Evolutionary conservation across 2,888 invertebrate genomes (phyloP).

Genomic region (Erebia epiphron): DNA sequence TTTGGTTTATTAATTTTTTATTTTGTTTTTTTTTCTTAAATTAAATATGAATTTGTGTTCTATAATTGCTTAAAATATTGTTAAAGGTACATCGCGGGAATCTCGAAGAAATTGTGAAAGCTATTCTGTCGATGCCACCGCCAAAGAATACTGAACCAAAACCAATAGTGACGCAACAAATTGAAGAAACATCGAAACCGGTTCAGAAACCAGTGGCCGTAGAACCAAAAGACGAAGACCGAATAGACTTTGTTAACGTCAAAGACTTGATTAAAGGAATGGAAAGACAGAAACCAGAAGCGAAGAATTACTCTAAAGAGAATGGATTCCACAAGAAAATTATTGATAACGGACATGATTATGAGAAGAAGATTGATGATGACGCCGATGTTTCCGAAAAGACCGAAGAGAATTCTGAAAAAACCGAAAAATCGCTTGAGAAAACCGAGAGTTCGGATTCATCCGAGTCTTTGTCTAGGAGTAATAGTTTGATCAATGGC

Average conservation of each 20-base stretch:
- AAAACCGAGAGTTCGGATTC: constrained; percentile 68
- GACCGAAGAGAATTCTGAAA: constrained; percentile 45
- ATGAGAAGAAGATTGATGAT: constrained; percentile 50
- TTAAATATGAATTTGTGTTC: neutral
- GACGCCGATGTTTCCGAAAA: constrained; percentile 37
- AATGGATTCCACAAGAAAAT: constrained; percentile 71
- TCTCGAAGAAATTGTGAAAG: constrained; percentile 74
- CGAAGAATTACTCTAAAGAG: constrained; percentile 55
- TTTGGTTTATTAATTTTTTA: constrained; percentile 25
- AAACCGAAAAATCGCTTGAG: constrained; percentile 50
- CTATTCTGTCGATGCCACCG: constrained; percentile 71
- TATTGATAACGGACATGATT: constrained; percentile 64
- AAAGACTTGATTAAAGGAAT: constrained; percentile 85
- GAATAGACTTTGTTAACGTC: constrained; percentile 82
- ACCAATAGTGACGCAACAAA: constrained; percentile 54
- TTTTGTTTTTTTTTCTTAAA: constrained; percentile 20
- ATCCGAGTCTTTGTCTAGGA: constrained; percentile 64
- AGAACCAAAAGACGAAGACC: constrained; percentile 68
- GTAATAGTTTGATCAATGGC: constrained; percentile 72
- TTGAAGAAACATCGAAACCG: constrained; percentile 57
- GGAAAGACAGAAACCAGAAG: constrained; percentile 74
- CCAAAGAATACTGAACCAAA: constrained; percentile 65
- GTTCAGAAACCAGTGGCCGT: constrained; percentile 49
- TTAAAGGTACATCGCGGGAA: constrained; percentile 84
- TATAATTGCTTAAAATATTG: constrained; percentile 1